Evolutionary conservation across 2,888 invertebrate genomes (phyloP), one percentile per base, ranked within the genome.

Genomic region (Stenchaetothrips biformis): DNA sequence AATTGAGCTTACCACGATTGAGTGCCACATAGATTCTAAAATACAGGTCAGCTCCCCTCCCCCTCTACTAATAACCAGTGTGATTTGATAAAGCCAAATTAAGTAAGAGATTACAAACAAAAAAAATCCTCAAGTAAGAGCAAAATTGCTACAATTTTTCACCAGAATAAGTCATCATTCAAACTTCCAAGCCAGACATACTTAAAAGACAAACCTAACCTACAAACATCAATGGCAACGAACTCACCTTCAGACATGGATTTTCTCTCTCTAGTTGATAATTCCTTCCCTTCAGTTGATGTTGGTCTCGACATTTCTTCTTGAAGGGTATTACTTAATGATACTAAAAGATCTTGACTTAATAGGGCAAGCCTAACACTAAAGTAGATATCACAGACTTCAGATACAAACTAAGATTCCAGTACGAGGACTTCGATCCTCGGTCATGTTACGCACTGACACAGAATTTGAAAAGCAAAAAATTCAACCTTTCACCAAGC

Each of bases 351-450:
- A 74, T 74, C 67, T 74, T 74, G 67, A 21, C 25, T 74, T 74
- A 25, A 74, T 74, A 74, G 25, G 67, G 25, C 67, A 74, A 74
- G 67, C 67, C 67, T 74, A 53, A 18, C 11, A 74, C 67, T 74
- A 74, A 74, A 25, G 67, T 74, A 25, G 67, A 74, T 74, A 74
- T 74, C 67, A 74, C 67, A 74, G 67, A 74, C 67, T 74, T 74
- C 67, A 74, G 67, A 25, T 74, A 74, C 25, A 74, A 74, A 21
- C 25, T 25, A 74, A 74, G 25, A 9, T 74, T 11, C 67, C 21
- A 25, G 37, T 37, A 25, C 21, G 11, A 74, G 25, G 21, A 25
- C n/a, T 11, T 25, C 25, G 67, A 74, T 74, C 8, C 67, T 74
- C 25, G 67, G 67, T 74, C 67, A 74, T 74, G 25, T 18, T 74